These are phyloP conservation scores for Saccostrea cuccullata DNA, from an alignment of 1,140 invertebrate genomes.

Conservation along the genomic window DNA sequence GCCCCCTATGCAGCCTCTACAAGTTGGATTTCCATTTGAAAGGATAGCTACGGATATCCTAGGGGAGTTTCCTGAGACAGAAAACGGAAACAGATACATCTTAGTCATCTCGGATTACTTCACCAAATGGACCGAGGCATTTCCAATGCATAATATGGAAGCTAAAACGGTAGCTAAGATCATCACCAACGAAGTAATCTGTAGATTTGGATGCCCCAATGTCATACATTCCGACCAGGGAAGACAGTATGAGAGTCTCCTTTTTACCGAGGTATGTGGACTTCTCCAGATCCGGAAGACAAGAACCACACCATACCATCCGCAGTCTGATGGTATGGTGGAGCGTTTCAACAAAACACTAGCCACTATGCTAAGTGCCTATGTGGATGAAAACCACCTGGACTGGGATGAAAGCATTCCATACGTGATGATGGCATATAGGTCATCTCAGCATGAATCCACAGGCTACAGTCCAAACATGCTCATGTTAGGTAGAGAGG, in stretches of 20 bases:
- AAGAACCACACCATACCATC: constrained; percentile 60
- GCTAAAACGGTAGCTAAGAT: too few relatives aligned
- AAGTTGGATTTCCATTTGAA: too few relatives aligned
- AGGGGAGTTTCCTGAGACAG: too few relatives aligned
- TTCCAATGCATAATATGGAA: too few relatives aligned
- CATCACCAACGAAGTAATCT: too few relatives aligned
- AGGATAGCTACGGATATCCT: too few relatives aligned
- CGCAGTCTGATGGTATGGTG: constrained; percentile 48
- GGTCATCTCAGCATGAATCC: constrained; percentile 50
- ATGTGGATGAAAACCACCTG: constrained; percentile 41
- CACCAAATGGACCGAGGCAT: too few relatives aligned
- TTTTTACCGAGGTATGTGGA: constrained; percentile 58
- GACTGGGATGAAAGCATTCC: constrained; percentile 56
- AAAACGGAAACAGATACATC: too few relatives aligned
- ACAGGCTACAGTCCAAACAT: constrained; percentile 51
- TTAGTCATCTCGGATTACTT: too few relatives aligned
- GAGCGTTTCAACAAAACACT: constrained; percentile 57
- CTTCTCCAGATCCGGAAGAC: constrained; percentile 57
- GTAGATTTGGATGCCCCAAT: too few relatives aligned
- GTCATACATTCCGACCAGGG: constrained; percentile 77
- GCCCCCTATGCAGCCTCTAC: too few relatives aligned
- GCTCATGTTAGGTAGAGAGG: constrained; percentile 56
- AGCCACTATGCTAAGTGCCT: constrained; percentile 48
- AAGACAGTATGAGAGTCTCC: constrained; percentile 56
- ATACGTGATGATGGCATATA: constrained; percentile 51